Conservation (phyloP, 2,113 vertebrate genomes). For the Tenrec ecaudatus region DNA sequence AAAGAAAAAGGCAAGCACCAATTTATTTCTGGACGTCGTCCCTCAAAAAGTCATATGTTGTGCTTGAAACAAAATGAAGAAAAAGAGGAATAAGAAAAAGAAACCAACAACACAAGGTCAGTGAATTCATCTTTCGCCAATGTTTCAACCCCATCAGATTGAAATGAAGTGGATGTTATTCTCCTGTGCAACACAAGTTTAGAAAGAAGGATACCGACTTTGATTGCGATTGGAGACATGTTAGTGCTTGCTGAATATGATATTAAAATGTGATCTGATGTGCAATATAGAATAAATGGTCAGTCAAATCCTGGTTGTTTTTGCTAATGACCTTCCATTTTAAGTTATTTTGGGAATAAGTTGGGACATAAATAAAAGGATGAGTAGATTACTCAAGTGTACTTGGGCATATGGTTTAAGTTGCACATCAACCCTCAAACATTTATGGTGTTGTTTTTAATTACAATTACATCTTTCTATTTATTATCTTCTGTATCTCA, state of each 20-base stretch:
- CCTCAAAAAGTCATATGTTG: neutral
- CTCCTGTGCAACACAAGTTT: neutral
- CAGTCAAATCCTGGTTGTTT: neutral
- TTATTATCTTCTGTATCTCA: neutral
- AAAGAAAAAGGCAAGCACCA: neutral
- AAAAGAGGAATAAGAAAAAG: neutral
- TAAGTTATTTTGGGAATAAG: neutral
- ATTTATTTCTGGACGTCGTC: neutral
- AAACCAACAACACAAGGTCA: neutral
- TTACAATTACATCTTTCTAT: neutral
- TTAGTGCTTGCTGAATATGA: neutral
- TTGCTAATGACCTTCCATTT: slow-evolving; percentile 36
- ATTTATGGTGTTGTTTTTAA: slow-evolving; percentile 2
- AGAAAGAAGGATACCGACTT: neutral
- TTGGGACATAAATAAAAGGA: neutral
- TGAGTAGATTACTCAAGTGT: neutral
- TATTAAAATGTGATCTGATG: slow-evolving; percentile 19
- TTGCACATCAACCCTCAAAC: neutral
- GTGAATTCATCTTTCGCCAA: neutral
- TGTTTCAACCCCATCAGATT: neutral
- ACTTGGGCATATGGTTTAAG: neutral
- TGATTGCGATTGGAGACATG: neutral
- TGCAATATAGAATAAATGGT: neutral
- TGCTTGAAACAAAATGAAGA: neutral
- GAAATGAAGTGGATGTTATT: neutral